phyloP scores from a whole-genome alignment of 53 echinoderm and acorn worm species.

The Paracentrotus lividus region DNA sequence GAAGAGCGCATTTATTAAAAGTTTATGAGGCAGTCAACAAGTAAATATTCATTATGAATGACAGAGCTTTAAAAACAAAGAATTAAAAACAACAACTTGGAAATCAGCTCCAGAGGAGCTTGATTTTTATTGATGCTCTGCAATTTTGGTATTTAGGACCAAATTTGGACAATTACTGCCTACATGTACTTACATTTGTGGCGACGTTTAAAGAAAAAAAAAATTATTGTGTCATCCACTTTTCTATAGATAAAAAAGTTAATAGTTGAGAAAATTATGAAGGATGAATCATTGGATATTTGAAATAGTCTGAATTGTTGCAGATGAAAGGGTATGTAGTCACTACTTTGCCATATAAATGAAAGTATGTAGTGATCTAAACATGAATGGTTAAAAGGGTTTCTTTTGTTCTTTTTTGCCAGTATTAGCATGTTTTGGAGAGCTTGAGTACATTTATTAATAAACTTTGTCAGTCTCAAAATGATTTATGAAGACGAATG shows the following conservation, averaged over 20 bases:
- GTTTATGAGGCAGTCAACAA: too few relatives aligned
- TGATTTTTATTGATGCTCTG: background rate
- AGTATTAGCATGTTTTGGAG: conserved; percentile 3
- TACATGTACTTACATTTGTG: background rate
- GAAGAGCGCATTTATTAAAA: too few relatives aligned
- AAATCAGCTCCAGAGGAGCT: background rate
- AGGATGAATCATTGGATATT: background rate
- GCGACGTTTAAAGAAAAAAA: background rate
- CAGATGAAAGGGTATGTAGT: background rate
- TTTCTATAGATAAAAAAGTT: background rate
- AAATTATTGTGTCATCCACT: background rate
- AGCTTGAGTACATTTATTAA: background rate
- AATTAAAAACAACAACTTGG: background rate
- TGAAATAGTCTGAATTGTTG: background rate
- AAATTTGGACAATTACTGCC: conserved; percentile 24
- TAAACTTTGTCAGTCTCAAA: too few relatives aligned
- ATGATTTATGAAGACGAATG: too few relatives aligned
- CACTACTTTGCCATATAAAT: background rate
- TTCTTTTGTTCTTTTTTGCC: background rate
- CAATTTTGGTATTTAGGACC: background rate
- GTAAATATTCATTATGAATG: background rate
- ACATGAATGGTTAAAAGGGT: background rate
- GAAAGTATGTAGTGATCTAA: background rate
- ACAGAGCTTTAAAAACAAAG: background rate
- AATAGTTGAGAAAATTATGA: too few relatives aligned